Conservation (phyloP, 30 jellyfish, hydroid and myxozoan species). For the Cassiopea andromeda region DNA sequence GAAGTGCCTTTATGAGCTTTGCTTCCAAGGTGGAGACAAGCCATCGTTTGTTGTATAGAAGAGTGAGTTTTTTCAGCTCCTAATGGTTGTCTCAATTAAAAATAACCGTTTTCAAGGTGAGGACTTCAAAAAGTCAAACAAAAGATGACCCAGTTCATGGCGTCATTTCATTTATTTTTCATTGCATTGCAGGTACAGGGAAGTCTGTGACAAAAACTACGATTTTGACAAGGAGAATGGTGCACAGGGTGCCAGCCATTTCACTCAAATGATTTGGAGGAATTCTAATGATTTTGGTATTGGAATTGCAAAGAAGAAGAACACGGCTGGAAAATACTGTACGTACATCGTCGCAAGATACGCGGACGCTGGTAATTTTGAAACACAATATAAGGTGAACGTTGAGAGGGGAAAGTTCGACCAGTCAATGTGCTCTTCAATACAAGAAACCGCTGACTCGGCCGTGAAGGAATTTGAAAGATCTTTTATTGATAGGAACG, state of each 20-base stretch:
- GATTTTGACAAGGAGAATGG: constrained; percentile 68
- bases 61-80: too few relatives aligned
- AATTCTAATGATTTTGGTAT: constrained; percentile 68
- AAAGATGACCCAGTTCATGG: too few relatives aligned
- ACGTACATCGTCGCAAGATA: constrained; percentile 74
- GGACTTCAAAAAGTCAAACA: too few relatives aligned
- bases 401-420: constrained; percentile 68
- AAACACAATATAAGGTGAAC: constrained; percentile 34
- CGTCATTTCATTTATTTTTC: too few relatives aligned
- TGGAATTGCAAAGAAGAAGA: constrained; percentile 60
- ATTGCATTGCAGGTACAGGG: constrained; percentile 77
- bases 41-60: too few relatives aligned
- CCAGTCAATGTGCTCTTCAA: constrained; percentile 35
- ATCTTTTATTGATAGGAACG: constrained; percentile 20
- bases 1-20: too few relatives aligned
- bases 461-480: constrained; percentile 65
- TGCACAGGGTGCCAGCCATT: constrained; percentile 64
- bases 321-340: constrained; percentile 63
- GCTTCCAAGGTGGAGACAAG: too few relatives aligned
- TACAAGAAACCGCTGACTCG: constrained; percentile 45
- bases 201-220: constrained; percentile 83
- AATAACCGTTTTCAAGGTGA: too few relatives aligned
- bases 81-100: too few relatives aligned
- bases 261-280: constrained; percentile 79
- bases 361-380: constrained; percentile 65